Conservation (phyloP, 2,797 vertebrate species). For the Mionectes olivaceus region DNA sequence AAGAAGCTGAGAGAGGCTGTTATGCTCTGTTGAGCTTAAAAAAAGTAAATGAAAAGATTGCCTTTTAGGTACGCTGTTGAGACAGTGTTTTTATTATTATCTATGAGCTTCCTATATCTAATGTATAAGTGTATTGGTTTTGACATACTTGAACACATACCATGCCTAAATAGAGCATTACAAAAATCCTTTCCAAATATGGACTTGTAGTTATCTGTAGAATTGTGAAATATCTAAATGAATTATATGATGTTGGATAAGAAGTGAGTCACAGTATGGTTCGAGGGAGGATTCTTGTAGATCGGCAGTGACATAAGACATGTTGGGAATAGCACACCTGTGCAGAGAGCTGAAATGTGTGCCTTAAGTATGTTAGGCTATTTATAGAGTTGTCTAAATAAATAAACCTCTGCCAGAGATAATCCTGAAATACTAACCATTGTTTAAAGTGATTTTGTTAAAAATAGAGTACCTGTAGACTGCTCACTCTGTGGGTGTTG, state of each 20-base stretch:
- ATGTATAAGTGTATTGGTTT: background rate
- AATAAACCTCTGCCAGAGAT: background rate
- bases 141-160: background rate
- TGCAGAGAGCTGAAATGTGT: background rate
- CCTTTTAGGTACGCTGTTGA: background rate
- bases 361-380: background rate
- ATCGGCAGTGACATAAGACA: conserved; percentile 1
- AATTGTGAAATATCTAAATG: background rate
- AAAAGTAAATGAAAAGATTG: background rate
- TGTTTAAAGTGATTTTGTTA: conserved; percentile 33
- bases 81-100: background rate
- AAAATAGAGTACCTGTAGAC: conserved; percentile 31
- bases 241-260: background rate
- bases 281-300: background rate
- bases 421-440: conserved; percentile 3
- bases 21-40: background rate
- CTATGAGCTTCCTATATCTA: background rate
- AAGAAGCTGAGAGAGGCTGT: background rate
- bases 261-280: background rate
- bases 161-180: background rate
- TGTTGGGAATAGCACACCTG: background rate
- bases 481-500: background rate
- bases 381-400: background rate
- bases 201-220: background rate
- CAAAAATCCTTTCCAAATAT: background rate